phyloP scores from a whole-genome alignment of 1,140 invertebrate genomes.

The Sitobion miscanthi region DNA sequence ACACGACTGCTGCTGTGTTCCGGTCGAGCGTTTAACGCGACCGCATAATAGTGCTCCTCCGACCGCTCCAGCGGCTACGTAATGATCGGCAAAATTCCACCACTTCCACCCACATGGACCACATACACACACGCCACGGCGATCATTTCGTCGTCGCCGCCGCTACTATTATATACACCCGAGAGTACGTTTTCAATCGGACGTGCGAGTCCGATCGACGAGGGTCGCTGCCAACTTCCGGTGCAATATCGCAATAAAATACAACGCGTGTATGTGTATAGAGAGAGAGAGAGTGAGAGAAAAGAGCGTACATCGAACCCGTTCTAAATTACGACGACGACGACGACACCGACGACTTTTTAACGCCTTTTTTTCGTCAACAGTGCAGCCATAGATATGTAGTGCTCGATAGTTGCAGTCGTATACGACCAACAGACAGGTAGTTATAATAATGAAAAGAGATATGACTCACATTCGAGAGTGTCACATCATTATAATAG shows the following conservation, averaged over 20 bases:
- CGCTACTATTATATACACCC: not conserved
- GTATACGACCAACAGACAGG: not conserved
- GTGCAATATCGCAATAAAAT: not conserved
- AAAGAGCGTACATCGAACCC: not conserved
- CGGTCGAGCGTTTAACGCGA: not conserved
- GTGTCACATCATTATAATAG: not conserved
- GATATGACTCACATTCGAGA: not conserved
- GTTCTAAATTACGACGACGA: not conserved
- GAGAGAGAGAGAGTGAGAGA: no score
- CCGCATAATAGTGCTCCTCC: not conserved
- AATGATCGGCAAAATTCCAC: not conserved
- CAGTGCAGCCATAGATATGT: no score
- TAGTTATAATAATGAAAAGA: not conserved
- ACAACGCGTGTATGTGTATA: not conserved
- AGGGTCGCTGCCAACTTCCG: not conserved
- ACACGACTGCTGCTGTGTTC: not conserved
- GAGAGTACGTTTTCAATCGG: constrained; percentile 1
- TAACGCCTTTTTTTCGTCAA: not conserved
- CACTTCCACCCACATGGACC: no score
- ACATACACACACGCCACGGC: not conserved
- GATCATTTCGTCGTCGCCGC: not conserved
- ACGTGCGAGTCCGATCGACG: not conserved
- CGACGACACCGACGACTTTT: not conserved
- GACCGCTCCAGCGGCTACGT: not conserved
- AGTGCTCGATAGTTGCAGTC: not conserved